A percentile compares a stretch with the other conserved stretches of the same genome.
phyloP scores from a whole-genome alignment of 92 coral and sea anemone genomes.

The Parazoanthus swiftii region DNA sequence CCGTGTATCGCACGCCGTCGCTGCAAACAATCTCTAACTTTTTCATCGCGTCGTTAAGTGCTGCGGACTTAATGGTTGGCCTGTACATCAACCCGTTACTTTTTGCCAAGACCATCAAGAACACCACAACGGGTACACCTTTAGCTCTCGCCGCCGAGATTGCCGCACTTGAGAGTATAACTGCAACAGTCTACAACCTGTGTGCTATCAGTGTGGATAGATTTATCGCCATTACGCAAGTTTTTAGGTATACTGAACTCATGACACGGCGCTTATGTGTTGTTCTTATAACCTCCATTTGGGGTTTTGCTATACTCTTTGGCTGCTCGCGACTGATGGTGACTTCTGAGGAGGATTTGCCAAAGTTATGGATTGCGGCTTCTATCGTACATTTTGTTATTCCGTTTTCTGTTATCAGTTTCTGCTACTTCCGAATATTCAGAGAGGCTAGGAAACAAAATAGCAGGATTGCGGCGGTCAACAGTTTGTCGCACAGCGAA shows the following conservation, averaged over 20 bases:
- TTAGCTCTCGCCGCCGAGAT: slow-evolving; percentile 38
- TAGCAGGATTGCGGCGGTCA: slow-evolving; percentile 25
- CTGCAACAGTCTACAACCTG: slow-evolving; percentile 24
- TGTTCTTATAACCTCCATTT: slow-evolving; percentile 13
- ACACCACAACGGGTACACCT: slow-evolving; percentile 28
- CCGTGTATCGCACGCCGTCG: slow-evolving; percentile 37
- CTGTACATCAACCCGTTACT: slow-evolving; percentile 35
- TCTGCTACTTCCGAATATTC: slow-evolving; percentile 29
- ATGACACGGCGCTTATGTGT: slow-evolving; percentile 18
- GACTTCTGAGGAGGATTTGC: slow-evolving; percentile 10
- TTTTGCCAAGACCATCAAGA: slow-evolving; percentile 33
- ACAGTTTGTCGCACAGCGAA: slow-evolving; percentile 10
- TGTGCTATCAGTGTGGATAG: slow-evolving; percentile 38
- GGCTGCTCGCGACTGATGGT: slow-evolving; percentile 37
- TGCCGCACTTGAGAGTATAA: slow-evolving; percentile 33
- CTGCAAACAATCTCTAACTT: slow-evolving; percentile 33
- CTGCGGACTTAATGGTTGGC: slow-evolving; percentile 38
- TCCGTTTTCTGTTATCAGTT: slow-evolving; percentile 30
- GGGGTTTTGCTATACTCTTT: slow-evolving; percentile 36
- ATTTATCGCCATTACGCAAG: slow-evolving; percentile 25
- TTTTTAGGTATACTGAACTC: slow-evolving; percentile 23
- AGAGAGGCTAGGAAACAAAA: slow-evolving; percentile 16
- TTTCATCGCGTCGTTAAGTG: slow-evolving; percentile 37
- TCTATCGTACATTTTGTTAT: slow-evolving; percentile 34
- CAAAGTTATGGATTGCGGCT: slow-evolving; percentile 34